Percentiles rank a stretch among this genome's conserved stretches.
phyloP scores from a whole-genome alignment of 1,140 invertebrate species.

The Augochlora pura region DNA sequence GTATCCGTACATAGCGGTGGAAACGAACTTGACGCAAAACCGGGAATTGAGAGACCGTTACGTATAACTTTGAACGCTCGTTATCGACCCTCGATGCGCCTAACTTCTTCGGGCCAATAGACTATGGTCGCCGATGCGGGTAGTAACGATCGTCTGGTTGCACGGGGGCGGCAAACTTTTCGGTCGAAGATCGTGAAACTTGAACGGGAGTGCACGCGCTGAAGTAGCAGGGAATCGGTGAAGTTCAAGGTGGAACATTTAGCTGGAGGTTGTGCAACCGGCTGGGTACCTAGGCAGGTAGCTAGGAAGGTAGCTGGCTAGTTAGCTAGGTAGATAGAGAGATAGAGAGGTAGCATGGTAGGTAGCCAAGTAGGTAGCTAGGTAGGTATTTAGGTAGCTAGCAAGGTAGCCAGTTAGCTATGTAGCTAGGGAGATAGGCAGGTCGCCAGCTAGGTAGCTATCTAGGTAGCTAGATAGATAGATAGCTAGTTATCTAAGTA shows the following conservation, averaged over 20 bases:
- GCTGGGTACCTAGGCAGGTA: too few species aligned
- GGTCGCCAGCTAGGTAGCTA: too few species aligned
- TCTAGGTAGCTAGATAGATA: too few species aligned
- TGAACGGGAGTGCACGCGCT: neutral
- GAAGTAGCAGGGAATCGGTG: neutral
- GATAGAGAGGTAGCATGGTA: too few species aligned
- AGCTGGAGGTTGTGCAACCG: too few species aligned
- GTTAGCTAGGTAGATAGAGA: too few species aligned
- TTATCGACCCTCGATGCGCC: conserved; percentile 9
- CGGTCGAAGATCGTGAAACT: conserved; percentile 8
- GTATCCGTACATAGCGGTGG: neutral
- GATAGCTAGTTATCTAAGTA: too few species aligned
- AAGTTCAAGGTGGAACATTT: conserved; percentile 32
- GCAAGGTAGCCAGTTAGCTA: too few species aligned
- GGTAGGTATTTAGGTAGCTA: too few species aligned
- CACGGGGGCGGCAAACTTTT: conserved; percentile 6
- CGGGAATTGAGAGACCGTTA: neutral
- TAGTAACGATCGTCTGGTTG: conserved; percentile 21
- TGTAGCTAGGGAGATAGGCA: too few species aligned
- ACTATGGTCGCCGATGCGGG: conserved; percentile 22
- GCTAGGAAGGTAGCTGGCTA: neutral
- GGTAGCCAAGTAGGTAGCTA: too few species aligned
- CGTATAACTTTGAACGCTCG: neutral
- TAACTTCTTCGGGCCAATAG: conserved; percentile 34
- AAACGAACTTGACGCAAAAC: neutral